Base-by-base conservation (phyloP, 2,797 vertebrate species). In the Harpagifer antarcticus region DNA sequence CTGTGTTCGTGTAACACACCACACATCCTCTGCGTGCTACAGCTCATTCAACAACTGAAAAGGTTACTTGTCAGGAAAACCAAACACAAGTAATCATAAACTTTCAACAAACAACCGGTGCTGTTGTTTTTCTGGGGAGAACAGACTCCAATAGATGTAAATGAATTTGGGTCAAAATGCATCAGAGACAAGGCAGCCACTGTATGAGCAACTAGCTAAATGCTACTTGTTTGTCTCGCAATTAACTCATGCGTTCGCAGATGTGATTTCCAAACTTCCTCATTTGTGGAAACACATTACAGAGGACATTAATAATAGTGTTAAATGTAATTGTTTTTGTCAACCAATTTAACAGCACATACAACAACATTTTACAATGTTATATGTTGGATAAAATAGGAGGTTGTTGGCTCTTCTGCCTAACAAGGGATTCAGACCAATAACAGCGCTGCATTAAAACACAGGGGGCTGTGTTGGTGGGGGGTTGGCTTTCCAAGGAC, bases 161-260 rank as follows among this genome's bases (percentile, higher is more conserved):
- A 68, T 82, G 61, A 90, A 89, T 88, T 78, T 92, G 74, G 88
- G 83, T 86, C 74, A 79, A 79, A 89, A 88, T 83, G 67, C 90
- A 85, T 78, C 69, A 53, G 76, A 83, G 79, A 88, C 79, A 76
- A 63, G 66, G 71, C 69, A 66, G 76, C 60, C 71, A 50, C 70
- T 78, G 65, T 79, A 63, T 78, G 50, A 60, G 44, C 68, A 79
- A 74, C 55, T 27, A 66, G 59, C 48, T 19, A 68, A 76, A 64
- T 54, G 68, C 40, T 76, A 63, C 82, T 74, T 80, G 67, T 85
- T 78, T 85, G 68, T 17, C 60, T 67, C 60, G 56, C 81, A 80
- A 83, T 89, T 82, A 86, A 65, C 61, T 72, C 33, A 9, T 75
- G 33, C 58, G 40, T 27, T 10, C 53, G 37, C 58, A 48, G 52